Base-by-base conservation (phyloP, 2,113 vertebrate genomes). In the Empidonax alnorum region DNA sequence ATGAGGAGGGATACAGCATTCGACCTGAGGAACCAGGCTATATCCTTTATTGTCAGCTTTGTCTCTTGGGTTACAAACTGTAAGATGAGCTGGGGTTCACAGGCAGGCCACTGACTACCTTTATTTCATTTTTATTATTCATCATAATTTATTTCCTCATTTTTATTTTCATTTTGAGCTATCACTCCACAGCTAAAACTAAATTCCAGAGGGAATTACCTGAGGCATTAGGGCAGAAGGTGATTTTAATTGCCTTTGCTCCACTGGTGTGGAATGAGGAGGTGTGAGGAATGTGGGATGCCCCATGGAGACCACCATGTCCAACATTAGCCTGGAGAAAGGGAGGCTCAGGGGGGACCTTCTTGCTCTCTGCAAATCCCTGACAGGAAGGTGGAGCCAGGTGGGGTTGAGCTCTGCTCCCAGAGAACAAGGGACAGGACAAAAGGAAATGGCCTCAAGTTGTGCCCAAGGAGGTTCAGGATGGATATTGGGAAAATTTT, bases 1-100 rank as follows among this genome's bases (percentile, higher is more conserved):
- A 99, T 84, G 99, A 99, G 90, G 99, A 99, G 97, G 99, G 99
- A 10, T 99, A 99, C 97, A 99, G 99, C 97, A 98, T 99, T 95
- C 98, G 99, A 91, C 99, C 99, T 0, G 99, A 99, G 65, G 99
- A 99, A 91, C 98, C 98, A 9, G 98, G 98, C 97, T 98, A 99
- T 99, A 99, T 99, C 99, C 99, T 99, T 98, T 74, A n/a, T 20
- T 46, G 84, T 68, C 35, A 59, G 62, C 55, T 91, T 58, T 53
- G 25, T 31, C 59, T 81, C 63, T 77, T 3, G 12, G 41, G 3
- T 73, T 74, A 6, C 39, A 55, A 44, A 33, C 46, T 35, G 10
- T 37, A 49, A 42, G 25, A 50, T 22, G 67, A 88, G 65, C 79
- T 79, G 62, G 52, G 33, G 8, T 13, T 90, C 59, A 1, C 56